Base-by-base conservation (phyloP, 53 echinoderm and acorn worm species). In the Zoroaster sp. region DNA sequence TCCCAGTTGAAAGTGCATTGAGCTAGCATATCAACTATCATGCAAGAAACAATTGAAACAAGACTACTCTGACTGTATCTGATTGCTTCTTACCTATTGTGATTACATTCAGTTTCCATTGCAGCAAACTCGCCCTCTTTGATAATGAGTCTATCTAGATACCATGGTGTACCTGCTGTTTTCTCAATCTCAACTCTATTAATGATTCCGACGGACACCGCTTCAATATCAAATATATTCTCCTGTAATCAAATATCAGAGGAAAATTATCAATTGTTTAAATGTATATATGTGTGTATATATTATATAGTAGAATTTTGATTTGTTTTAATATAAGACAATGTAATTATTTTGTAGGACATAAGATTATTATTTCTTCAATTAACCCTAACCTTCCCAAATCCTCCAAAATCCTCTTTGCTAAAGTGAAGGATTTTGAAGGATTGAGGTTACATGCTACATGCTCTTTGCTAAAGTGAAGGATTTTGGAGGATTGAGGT, bases 111-210 rank as follows among this genome's bases (percentile, higher is more conserved):
- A 23, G 68, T 88, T 69, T 92, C 92, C 66, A 80, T 51, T 11
- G 72, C 73, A 66, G 92, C 82, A 80, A 69, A 88, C 42, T 88
- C 80, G n/a, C 88, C 88, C 46, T 88, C 92, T 88, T 92, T 92
- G n/a, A 92, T 11, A 3, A 92, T 49, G 4, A 92, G 28, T 44
- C 72, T 88, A 21, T 92, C 88, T 20, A 92, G 42, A 23, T 40
- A 74, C 92, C 88, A 92, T 2, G 83, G 74, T 31, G 33, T 82
- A 8, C 88, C 88, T 3, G 83, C 46, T 1, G 73, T 34, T 37
- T 92, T 92, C 5, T 88, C 45, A 23, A 92, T 21, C 30, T 66
- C 35, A 23, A 92, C 45, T 63, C 43, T 59, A 0, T n/a, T 83
- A 11, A 88, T 34, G 63, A 37, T 39, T 28, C 92, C 92, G 1